Evolutionary conservation across 2,113 vertebrate species (phyloP).

Genomic region (Tragelaphus strepsiceros): DNA sequence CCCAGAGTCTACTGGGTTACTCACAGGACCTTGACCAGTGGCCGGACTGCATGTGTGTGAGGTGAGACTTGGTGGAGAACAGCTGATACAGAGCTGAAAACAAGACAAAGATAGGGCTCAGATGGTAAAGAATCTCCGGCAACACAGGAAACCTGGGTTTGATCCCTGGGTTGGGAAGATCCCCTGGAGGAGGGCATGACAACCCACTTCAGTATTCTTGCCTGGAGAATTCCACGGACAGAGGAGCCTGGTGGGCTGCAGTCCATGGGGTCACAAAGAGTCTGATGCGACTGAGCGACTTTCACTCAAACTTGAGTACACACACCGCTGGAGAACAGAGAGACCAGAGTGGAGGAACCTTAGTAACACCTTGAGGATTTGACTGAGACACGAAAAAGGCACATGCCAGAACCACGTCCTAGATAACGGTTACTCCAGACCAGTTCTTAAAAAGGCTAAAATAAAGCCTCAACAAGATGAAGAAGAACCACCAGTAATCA

Average conservation of each 20-base stretch:
- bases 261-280: neutral
- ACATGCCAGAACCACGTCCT: neutral
- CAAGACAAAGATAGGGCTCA: neutral
- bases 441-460: neutral
- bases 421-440: neutral
- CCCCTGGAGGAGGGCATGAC: neutral
- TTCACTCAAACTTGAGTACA: neutral
- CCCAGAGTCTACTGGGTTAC: neutral
- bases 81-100: neutral
- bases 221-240: neutral
- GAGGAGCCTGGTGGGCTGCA: neutral
- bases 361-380: neutral
- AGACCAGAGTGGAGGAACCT: neutral
- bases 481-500: neutral
- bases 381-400: neutral
- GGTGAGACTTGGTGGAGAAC: neutral
- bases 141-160: neutral
- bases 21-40: neutral
- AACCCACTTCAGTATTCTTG: neutral
- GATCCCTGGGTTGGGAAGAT: neutral
- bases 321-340: neutral
- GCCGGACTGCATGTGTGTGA: fast-evolving
- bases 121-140: neutral
- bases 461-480: neutral
- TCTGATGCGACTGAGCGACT: neutral